phyloP scores from a whole-genome alignment of 2,888 invertebrate genomes.

The Polydrusus cervinus region DNA sequence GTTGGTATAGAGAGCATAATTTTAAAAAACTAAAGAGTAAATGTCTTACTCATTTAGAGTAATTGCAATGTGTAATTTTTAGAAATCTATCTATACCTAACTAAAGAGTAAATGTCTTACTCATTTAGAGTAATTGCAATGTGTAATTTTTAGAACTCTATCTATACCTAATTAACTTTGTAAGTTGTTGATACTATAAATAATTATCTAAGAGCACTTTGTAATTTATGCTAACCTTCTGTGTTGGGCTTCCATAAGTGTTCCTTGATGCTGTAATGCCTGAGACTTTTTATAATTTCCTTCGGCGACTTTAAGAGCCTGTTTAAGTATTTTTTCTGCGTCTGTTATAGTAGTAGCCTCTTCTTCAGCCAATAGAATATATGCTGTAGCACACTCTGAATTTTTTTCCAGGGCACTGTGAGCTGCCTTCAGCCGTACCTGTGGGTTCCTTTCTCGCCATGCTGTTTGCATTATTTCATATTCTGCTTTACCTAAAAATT shows the following conservation, averaged over 20 bases:
- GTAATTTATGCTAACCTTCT: constrained; percentile 68
- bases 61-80: too few relatives aligned
- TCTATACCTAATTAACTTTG: too few relatives aligned
- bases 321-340: constrained; percentile 87
- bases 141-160: too few relatives aligned
- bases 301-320: constrained; percentile 89
- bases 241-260: constrained; percentile 83
- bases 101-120: too few relatives aligned
- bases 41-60: too few relatives aligned
- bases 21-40: too few relatives aligned
- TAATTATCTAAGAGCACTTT: too few relatives aligned
- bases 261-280: constrained; percentile 84
- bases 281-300: constrained; percentile 84
- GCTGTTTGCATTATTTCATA: constrained; percentile 97
- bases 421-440: constrained; percentile 87
- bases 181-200: too few relatives aligned
- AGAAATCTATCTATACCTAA: too few relatives aligned
- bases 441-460: constrained; percentile 95
- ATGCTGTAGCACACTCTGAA: constrained; percentile 94
- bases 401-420: constrained; percentile 90
- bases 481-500: constrained; percentile 80
- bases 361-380: constrained; percentile 96
- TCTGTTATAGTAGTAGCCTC: constrained; percentile 95
- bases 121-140: too few relatives aligned
- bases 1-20: too few relatives aligned